Conservation (phyloP, 2,888 invertebrate species). For the Drosophila borborema region DNA sequence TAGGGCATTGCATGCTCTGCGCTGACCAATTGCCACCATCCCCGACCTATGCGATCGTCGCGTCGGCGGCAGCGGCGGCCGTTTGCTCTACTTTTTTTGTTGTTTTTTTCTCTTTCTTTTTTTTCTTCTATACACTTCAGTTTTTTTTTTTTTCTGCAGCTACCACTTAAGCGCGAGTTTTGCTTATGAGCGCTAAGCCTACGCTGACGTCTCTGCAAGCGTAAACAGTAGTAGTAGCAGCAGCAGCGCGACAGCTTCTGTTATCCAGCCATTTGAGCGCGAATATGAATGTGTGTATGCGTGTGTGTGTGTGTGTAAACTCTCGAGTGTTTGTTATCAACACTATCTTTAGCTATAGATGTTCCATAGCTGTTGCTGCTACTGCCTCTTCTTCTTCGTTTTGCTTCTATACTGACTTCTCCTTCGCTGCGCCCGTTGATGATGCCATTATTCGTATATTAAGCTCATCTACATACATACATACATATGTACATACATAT, state of each 20-base stretch:
- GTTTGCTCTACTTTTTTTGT: slow-evolving; percentile 50
- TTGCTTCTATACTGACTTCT: neutral
- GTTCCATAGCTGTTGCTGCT: slow-evolving; percentile 2
- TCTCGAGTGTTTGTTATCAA: slow-evolving; percentile 56
- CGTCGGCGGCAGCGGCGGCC: slow-evolving; percentile 12
- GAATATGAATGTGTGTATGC: slow-evolving; percentile 33
- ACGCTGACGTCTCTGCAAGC: slow-evolving; percentile 35
- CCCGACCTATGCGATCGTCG: slow-evolving; percentile 20
- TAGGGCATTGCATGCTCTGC: slow-evolving; percentile 38
- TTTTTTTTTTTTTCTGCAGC: slow-evolving; percentile 17
- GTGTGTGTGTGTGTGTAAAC: slow-evolving; percentile 17
- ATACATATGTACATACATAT: neutral
- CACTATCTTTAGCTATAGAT: slow-evolving; percentile 46
- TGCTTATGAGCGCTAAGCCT: slow-evolving; percentile 50
- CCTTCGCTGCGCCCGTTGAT: slow-evolving; percentile 11
- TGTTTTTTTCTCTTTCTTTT: slow-evolving; percentile 6
- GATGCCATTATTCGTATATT: slow-evolving; percentile 17
- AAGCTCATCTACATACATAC: neutral
- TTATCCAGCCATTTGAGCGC: slow-evolving; percentile 46
- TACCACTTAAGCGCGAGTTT: slow-evolving; percentile 62
- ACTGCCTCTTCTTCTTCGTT: neutral
- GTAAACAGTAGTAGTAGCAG: slow-evolving; percentile 2
- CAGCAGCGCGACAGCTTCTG: slow-evolving; percentile 14
- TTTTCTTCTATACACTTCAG: neutral
- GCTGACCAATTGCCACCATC: slow-evolving; percentile 29